Base-by-base conservation (phyloP, 1,140 invertebrate genomes). In the Megathymus violae region DNA sequence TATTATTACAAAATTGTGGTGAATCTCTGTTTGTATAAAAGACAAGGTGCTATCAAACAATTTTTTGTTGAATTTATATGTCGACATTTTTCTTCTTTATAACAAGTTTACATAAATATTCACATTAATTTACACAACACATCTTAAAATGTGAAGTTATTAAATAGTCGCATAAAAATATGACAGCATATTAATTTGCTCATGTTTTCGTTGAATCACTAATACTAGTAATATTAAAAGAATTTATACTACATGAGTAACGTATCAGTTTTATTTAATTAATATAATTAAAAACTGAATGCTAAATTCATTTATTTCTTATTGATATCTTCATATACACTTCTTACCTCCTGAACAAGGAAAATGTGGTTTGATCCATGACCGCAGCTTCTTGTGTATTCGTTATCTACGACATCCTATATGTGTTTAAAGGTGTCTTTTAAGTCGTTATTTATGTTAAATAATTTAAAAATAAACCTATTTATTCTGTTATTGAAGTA, bases 1-100 rank as follows among this genome's bases (percentile, higher is more conserved):
- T 59, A 59, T 47, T 46, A 54, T 54, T 43, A 41, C 27, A 46
- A 58, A 27, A 58, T 31, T 17, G 17, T 6, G 17, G 19, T 25
- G 38, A 31, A 47, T 19, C 11, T 43, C 3, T 59, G 17, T 59
- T 58, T 58, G 27, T 22, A 58, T 58, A 46, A 19, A 4, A 19
- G n/a, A n/a, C 27, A 7, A 31, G 27, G 27, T 31, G 27, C 3
- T 31, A 31, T 31, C 27, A 31, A 31, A 31, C 27, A 31, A 7
- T 31, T 17, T 17, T 44, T 44, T 15, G 41, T 3, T 44, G 19
- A 44, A 44, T 17, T 44, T 44, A 44, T 44, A 6, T 4, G 14
- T 16, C 19, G 13, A 16, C 9, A 11, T 44, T 44, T 44, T 17
- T 44, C 41, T 44, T 44, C 13, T 44, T 10, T 15, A 16, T 44